Evolutionary conservation across 2,888 invertebrate species (phyloP).

Genomic region (Spodoptera exigua): DNA sequence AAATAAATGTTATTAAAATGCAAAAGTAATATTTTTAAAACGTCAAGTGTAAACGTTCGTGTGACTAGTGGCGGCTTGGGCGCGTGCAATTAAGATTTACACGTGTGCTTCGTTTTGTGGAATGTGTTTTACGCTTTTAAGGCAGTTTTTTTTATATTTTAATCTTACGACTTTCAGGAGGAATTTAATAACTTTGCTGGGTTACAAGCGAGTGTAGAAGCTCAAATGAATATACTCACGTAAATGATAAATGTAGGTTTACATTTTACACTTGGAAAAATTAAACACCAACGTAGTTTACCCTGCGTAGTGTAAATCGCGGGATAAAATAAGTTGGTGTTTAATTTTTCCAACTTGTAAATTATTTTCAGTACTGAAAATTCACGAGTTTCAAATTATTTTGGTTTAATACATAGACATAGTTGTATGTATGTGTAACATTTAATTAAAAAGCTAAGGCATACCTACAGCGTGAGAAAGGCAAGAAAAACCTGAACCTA

Average conservation of each 20-base stretch:
- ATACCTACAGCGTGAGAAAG: too few species aligned
- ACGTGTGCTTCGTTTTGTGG: constrained; percentile 65
- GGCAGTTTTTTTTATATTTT: constrained; percentile 64
- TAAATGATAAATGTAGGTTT: constrained; percentile 15
- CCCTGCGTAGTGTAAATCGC: constrained; percentile 1
- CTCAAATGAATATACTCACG: constrained; percentile 25
- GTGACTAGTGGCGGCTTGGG: constrained; percentile 56
- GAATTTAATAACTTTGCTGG: constrained; percentile 61
- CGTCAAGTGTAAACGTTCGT: constrained; percentile 71
- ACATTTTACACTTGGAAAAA: constrained; percentile 13
- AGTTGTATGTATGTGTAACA: too few species aligned
- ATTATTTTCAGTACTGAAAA: constrained; percentile 11
- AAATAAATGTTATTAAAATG: constrained; percentile 84
- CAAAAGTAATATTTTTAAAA: constrained; percentile 82
- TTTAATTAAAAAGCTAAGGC: too few species aligned
- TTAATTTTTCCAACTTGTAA: constrained; percentile 3
- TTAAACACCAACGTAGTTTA: neutral
- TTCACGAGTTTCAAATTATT: too few species aligned
- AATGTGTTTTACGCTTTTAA: constrained; percentile 65
- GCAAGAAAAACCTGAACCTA: too few species aligned
- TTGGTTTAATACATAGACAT: too few species aligned
- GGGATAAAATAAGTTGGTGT: neutral
- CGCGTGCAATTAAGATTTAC: constrained; percentile 77
- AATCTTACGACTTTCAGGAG: constrained; percentile 56
- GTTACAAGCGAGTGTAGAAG: constrained; percentile 25